A percentile compares a stretch with the other conserved stretches of the same genome.
Evolutionary conservation across 2,888 invertebrate species (phyloP).

Genomic region (Eurytoma adleriae): DNA sequence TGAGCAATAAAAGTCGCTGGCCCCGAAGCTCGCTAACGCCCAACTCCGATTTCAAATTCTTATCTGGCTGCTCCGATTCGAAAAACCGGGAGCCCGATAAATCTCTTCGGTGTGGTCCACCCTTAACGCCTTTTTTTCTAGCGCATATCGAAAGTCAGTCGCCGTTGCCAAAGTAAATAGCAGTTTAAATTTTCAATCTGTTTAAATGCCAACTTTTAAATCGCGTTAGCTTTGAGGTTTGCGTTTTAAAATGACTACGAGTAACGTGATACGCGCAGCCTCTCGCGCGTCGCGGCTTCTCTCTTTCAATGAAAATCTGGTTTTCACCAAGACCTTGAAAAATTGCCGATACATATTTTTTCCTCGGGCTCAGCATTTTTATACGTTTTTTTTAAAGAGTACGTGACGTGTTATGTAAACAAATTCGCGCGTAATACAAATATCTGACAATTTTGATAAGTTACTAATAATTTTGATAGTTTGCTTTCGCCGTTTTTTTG

Average conservation of each 20-base stretch:
- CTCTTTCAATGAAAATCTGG: slow-evolving; percentile 49
- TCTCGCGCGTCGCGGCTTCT: slow-evolving; percentile 3
- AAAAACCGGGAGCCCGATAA: background rate
- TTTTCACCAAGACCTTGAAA: slow-evolving; percentile 51
- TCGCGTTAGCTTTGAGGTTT: slow-evolving; percentile 31
- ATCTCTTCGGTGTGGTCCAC: background rate
- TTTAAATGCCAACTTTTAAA: slow-evolving; percentile 55
- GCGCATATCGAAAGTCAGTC: slow-evolving; percentile 31
- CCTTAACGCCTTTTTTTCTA: slow-evolving; percentile 33
- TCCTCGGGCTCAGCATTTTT: background rate
- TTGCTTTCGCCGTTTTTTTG: background rate
- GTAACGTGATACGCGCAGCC: slow-evolving; percentile 41
- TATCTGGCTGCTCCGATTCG: too few relatives aligned
- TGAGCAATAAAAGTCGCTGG: too few relatives aligned
- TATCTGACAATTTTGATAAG: slow-evolving; percentile 27
- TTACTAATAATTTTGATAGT: slow-evolving; percentile 30
- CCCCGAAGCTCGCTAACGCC: too few relatives aligned
- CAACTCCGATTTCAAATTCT: too few relatives aligned
- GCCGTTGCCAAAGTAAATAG: slow-evolving; percentile 48
- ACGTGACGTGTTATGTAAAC: slow-evolving; percentile 39
- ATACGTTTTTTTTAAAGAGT: background rate
- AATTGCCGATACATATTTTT: background rate
- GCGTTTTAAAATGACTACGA: slow-evolving; percentile 36
- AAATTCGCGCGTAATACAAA: slow-evolving; percentile 10
- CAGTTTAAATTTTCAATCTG: slow-evolving; percentile 42